phyloP scores from a whole-genome alignment of 2,888 invertebrate species.

The Acanthacorydalis orientalis region DNA sequence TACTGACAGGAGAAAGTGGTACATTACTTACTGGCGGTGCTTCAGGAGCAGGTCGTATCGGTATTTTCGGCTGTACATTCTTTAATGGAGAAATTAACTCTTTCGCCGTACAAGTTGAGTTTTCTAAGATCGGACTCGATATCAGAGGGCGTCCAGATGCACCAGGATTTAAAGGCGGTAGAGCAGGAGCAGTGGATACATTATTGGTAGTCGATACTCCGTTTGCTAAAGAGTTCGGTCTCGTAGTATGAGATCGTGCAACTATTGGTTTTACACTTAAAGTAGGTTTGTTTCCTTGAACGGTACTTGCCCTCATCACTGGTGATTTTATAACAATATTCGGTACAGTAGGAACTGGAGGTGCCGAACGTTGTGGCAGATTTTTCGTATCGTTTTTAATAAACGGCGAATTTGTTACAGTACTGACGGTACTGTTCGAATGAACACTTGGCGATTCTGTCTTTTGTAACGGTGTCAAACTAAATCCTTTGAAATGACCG shows the following conservation, averaged over 20 bases:
- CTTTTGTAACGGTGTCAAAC: constrained; percentile 47
- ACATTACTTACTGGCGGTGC: constrained; percentile 19
- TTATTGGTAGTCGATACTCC: constrained; percentile 27
- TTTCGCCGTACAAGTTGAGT: constrained; percentile 64
- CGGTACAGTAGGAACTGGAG: constrained; percentile 39
- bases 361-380: constrained; percentile 38
- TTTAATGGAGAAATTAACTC: constrained; percentile 49
- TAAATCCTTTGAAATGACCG: constrained; percentile 77
- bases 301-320: constrained; percentile 13
- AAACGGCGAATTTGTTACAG: constrained; percentile 11
- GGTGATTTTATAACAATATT: constrained; percentile 21
- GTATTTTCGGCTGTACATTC: constrained; percentile 36
- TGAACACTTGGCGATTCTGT: constrained; percentile 17
- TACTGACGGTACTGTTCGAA: constrained; percentile 10
- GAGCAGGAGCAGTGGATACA: constrained; percentile 27
- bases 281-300: constrained; percentile 4
- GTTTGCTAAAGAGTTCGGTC: constrained; percentile 29
- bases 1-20: constrained; percentile 21
- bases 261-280: constrained; percentile 8
- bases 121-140: constrained; percentile 64
- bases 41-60: constrained; percentile 40
- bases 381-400: constrained; percentile 26
- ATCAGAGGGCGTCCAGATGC: constrained; percentile 54
- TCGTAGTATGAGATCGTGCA: constrained; percentile 13
- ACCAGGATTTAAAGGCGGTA: constrained; percentile 47